A percentile compares a stretch with the other conserved stretches of the same genome.
Evolutionary conservation across 2,113 vertebrate genomes (phyloP).

Genomic region (Cyprinodon variegatus): DNA sequence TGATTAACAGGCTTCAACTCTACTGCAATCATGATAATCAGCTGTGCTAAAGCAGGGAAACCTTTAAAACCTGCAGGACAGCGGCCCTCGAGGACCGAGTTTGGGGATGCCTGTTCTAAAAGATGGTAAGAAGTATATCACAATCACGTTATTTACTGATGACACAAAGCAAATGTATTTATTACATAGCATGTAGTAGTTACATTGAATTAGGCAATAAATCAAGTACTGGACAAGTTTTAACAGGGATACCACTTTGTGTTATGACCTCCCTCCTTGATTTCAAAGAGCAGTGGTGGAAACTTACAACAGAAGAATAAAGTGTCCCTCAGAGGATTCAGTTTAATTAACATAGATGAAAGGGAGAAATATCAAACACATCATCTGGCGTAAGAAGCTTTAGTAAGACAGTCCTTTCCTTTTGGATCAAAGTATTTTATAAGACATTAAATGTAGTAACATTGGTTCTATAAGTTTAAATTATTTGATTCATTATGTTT

Average conservation of each 20-base stretch:
- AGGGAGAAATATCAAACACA: not conserved
- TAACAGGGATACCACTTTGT: conserved; percentile 9
- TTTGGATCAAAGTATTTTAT: not conserved
- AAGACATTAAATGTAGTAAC: not conserved
- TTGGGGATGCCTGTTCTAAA: not conserved
- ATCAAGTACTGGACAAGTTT: not conserved
- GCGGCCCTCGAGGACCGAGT: too few species aligned
- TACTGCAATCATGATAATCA: too few species aligned
- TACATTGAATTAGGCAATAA: conserved; percentile 21
- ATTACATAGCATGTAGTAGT: not conserved
- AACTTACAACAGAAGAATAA: conserved; percentile 7
- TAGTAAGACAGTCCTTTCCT: not conserved
- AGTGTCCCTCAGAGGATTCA: conserved; percentile 6
- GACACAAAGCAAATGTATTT: not conserved
- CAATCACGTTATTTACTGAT: not conserved
- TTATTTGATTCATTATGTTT: not conserved
- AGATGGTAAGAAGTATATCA: not conserved
- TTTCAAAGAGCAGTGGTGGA: conserved; percentile 18
- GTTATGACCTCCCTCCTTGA: not conserved
- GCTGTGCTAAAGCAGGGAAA: too few species aligned
- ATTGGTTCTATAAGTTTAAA: not conserved
- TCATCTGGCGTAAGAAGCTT: not conserved
- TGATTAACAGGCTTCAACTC: too few species aligned
- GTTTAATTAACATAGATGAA: conserved; percentile 13
- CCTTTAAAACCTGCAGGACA: too few species aligned